phyloP scores from a whole-genome alignment of 2,113 vertebrate genomes.

The Solea solea region DNA sequence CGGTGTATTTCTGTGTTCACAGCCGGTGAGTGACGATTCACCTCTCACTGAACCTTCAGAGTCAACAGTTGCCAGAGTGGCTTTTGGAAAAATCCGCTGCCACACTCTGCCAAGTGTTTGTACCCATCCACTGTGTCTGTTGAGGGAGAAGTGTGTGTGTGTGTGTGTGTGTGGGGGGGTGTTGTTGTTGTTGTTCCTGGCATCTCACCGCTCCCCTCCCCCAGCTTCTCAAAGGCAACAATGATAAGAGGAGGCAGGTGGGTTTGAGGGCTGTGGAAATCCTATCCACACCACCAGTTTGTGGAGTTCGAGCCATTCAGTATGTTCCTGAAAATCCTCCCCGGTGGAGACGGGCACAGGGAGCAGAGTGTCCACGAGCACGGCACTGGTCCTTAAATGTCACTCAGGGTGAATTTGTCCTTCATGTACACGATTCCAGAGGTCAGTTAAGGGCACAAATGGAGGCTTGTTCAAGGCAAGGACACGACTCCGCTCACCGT shows the following conservation, averaged over 20 bases:
- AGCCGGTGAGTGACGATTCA: conserved; percentile 70
- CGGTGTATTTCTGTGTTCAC: conserved; percentile 38
- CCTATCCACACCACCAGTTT: conserved; percentile 41
- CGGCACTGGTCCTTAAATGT: conserved; percentile 11
- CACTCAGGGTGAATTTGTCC: conserved; percentile 28
- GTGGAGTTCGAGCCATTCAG: conserved; percentile 30
- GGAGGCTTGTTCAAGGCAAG: conserved; percentile 35
- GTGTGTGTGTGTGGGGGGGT: conserved; percentile 1
- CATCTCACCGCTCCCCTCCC: conserved; percentile 40
- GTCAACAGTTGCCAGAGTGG: conserved; percentile 63
- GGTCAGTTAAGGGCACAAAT: conserved; percentile 40
- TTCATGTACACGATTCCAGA: neutral
- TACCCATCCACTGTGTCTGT: conserved; percentile 66
- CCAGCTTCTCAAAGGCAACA: conserved; percentile 44
- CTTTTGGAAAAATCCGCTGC: conserved; percentile 65
- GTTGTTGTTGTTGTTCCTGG: conserved; percentile 57
- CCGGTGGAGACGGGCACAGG: conserved; percentile 11
- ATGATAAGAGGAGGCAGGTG: conserved; percentile 39
- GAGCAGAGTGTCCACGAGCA: conserved; percentile 17
- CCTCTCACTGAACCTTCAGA: conserved; percentile 78
- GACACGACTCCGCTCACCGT: conserved; percentile 18
- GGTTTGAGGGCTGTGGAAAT: conserved; percentile 24
- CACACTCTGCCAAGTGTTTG: conserved; percentile 73
- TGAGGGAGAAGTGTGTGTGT: neutral
- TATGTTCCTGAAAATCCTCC: conserved; percentile 41